Percentiles rank a stretch among this genome's conserved stretches.
phyloP scores from a whole-genome alignment of 1,140 invertebrate genomes.

The Rhizoglyphus robini region DNA sequence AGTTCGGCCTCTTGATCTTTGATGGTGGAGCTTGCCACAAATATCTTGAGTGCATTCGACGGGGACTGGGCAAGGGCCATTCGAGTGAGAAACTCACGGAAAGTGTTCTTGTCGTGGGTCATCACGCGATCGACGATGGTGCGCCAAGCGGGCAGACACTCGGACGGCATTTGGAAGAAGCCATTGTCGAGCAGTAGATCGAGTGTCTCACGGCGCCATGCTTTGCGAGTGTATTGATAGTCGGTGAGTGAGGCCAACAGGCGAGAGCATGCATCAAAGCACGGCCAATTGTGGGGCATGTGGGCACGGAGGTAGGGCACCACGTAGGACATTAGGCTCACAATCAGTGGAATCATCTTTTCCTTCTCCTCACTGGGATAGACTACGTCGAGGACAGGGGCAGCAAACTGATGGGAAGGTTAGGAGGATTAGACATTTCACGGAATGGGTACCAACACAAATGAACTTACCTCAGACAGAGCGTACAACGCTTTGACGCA shows the following conservation, averaged over 20 bases:
- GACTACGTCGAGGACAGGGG: conserved; percentile 75
- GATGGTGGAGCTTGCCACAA: conserved; percentile 40
- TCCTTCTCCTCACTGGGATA: conserved; percentile 88
- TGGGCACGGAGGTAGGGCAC: conserved; percentile 81
- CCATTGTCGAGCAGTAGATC: conserved; percentile 67
- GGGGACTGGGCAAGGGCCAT: conserved; percentile 29
- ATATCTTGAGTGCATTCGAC: conserved; percentile 39
- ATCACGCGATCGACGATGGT: conserved; percentile 81
- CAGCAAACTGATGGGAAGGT: conserved; percentile 47
- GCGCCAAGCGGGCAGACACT: conserved; percentile 62
- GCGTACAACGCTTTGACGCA: conserved; percentile 54
- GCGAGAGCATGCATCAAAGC: conserved; percentile 73
- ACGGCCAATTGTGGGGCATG: conserved; percentile 62
- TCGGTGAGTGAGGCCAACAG: conserved; percentile 66
- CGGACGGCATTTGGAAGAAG: conserved; percentile 80
- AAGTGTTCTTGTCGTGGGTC: conserved; percentile 85
- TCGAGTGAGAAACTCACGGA: conserved; percentile 53
- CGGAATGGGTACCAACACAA: conserved; percentile 10
- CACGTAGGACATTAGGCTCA: conserved; percentile 69
- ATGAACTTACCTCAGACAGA: conserved; percentile 48
- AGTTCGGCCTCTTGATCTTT: conserved; percentile 82
- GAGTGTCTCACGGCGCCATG: conserved; percentile 80
- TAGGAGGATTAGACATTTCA: not conserved
- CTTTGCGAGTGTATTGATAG: conserved; percentile 78
- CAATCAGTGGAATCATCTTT: conserved; percentile 64